Base-by-base conservation (phyloP, 1,140 invertebrate genomes). In the Macrostomum lignano region DNA sequence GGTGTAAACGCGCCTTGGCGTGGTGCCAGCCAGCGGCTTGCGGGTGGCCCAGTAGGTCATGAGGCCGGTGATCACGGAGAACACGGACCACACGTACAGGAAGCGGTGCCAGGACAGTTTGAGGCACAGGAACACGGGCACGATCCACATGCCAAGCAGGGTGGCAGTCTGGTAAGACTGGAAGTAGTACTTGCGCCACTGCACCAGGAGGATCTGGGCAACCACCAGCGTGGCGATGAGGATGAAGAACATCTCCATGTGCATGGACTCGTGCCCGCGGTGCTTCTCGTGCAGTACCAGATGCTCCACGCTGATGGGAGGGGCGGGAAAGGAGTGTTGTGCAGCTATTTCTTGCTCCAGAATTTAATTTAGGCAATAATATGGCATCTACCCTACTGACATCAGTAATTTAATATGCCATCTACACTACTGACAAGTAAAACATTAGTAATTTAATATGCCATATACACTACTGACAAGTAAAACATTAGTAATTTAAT, bases 1-100 rank as follows among this genome's bases (percentile, higher is more conserved):
- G 66, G 93, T 94, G 63, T 98, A 98, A 24, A 96, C 84, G 53
- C 91, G 65, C 75, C 75, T 73, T 43, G 86, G 86, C 25, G 84
- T 93, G 14, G 70, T 74, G 36, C 73, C 71, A 39, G 70, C 56
- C 41, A 94, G 72, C 7, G 82, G 82, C 55, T 73, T 76, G 45
- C 72, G 67, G 10, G 74, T 55, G 21, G 77, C 74, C 61, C 74
- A 74, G 43, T 69, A 68, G 41, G 79, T 73, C 31, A 96, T 67
- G 29, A 79, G 58, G 6, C 65, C 67, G 19, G 81, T 84, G 31
- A 88, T 68, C 40, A 68, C 61, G 0, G 81, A 77, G 49, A 88
- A 91, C 25, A 91, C 47, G 19, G 71, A 46, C 88, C 88, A 96
- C 30, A 78, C 67, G 42, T 73, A 61, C 37, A 93, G 71, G 60